phyloP scores from a whole-genome alignment of 2,113 vertebrate genomes.

The Porphyrio hochstetteri region DNA sequence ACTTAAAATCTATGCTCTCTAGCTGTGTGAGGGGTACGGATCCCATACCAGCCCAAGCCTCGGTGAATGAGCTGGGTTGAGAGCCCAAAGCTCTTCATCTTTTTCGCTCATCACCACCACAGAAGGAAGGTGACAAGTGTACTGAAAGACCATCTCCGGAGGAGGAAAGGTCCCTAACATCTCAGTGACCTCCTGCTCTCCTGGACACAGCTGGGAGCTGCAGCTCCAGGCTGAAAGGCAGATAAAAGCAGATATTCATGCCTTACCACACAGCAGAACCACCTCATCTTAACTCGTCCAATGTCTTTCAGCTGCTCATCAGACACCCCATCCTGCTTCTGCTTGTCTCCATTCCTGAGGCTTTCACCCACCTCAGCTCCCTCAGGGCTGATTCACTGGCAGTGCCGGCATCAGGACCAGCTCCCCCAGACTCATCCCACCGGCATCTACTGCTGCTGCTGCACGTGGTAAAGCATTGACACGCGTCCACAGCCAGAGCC shows the following conservation, averaged over 20 bases:
- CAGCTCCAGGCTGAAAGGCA: not conserved
- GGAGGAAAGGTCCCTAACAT: fast-evolving
- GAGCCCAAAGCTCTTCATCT: not conserved
- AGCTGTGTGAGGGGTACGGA: not conserved
- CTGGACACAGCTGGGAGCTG: not conserved
- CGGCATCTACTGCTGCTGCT: not conserved
- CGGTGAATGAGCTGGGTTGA: not conserved
- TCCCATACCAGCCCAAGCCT: fast-evolving
- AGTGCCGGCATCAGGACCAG: not conserved
- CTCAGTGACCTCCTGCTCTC: not conserved
- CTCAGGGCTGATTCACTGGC: not conserved
- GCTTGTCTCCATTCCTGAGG: not conserved
- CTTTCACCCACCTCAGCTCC: not conserved
- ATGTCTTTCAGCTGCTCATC: not conserved
- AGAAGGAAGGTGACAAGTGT: not conserved
- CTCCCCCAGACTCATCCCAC: not conserved
- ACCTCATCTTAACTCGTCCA: constrained; percentile 62
- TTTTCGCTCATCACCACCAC: not conserved
- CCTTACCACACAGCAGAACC: constrained; percentile 79
- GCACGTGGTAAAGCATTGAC: fast-evolving
- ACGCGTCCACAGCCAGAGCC: fast-evolving
- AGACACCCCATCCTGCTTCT: not conserved
- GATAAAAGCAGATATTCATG: not conserved
- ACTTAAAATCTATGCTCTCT: not conserved
- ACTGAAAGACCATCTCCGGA: not conserved